Percentiles rank a stretch among this genome's conserved stretches.
These are phyloP conservation scores for Coleophora flavipennella DNA, from an alignment of 2,888 invertebrate species.

Conservation along the genomic window DNA sequence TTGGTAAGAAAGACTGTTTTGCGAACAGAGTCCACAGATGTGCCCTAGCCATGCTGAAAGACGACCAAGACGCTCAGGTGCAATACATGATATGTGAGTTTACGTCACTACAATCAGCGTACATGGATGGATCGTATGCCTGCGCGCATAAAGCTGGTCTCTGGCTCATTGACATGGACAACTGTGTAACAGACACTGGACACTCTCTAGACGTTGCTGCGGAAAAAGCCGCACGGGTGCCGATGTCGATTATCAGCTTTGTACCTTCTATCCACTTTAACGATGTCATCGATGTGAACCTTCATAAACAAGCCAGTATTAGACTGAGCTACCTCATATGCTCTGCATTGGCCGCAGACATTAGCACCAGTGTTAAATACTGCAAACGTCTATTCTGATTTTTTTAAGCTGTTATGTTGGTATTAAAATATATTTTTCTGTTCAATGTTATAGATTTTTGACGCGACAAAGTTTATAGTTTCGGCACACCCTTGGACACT, in stretches of 20 bases:
- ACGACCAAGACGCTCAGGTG: slow-evolving; percentile 39
- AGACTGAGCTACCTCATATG: slow-evolving; percentile 39
- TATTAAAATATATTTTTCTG: no score
- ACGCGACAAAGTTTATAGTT: no score
- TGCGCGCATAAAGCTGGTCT: slow-evolving; percentile 44
- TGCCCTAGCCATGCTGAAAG: slow-evolving; percentile 34
- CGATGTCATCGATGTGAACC: slow-evolving; percentile 21
- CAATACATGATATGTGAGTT: slow-evolving; percentile 57
- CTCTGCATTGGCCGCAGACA: slow-evolving; percentile 38
- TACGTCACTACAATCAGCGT: slow-evolving; percentile 30
- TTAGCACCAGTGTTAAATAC: slow-evolving; percentile 34
- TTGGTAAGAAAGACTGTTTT: slow-evolving; percentile 44
- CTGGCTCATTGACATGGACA: slow-evolving; percentile 33
- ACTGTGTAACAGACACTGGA: slow-evolving; percentile 37
- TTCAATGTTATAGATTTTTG: no score
- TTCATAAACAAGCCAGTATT: slow-evolving; percentile 24
- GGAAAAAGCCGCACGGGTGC: slow-evolving; percentile 27
- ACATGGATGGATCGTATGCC: slow-evolving; percentile 27
- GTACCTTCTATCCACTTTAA: slow-evolving; percentile 51
- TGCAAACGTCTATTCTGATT: no score
- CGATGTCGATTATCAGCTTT: slow-evolving; percentile 33
- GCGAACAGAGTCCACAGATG: slow-evolving; percentile 59
- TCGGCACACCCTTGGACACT: no score
- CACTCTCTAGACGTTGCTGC: slow-evolving; percentile 37
- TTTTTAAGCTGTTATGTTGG: no score